A percentile compares a stretch with the other conserved stretches of the same genome.
Conservation (phyloP, 92 coral and sea anemone species). For the Pocillopora grandis region DNA sequence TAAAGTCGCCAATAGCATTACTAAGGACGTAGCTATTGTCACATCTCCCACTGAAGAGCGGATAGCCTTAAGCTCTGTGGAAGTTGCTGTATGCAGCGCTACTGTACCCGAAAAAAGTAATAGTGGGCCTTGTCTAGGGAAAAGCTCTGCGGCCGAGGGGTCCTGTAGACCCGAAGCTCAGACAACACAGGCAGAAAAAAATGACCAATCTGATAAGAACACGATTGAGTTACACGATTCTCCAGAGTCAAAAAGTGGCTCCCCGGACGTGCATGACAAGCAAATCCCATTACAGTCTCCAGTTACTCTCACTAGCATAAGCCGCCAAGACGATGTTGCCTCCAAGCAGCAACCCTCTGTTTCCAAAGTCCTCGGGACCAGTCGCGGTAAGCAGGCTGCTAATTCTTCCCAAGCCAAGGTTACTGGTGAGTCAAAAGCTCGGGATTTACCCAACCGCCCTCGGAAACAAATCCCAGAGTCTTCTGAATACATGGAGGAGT, state of each 20-base stretch:
- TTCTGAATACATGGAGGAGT: background rate
- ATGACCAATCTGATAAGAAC: background rate
- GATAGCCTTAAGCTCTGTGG: background rate
- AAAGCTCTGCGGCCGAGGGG: background rate
- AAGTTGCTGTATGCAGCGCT: background rate
- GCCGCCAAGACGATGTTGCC: background rate
- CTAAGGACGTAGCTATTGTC: background rate
- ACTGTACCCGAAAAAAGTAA: background rate
- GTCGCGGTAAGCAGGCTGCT: background rate
- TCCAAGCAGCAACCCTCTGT: background rate
- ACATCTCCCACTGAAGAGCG: slow-evolving; percentile 28
- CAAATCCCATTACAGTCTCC: background rate
- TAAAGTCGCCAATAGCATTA: background rate
- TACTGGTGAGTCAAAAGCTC: background rate
- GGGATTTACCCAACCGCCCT: slow-evolving; percentile 5
- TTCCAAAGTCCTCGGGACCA: background rate
- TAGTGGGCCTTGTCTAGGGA: background rate
- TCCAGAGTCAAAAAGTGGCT: background rate
- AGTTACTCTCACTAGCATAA: background rate
- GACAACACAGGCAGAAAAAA: background rate
- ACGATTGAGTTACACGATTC: background rate
- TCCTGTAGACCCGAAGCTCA: background rate
- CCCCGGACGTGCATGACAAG: background rate
- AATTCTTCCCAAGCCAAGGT: background rate
- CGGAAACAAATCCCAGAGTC: slow-evolving; percentile 8